Conservation (phyloP, 2,888 invertebrate species). For the Drosophila percnosoma region DNA sequence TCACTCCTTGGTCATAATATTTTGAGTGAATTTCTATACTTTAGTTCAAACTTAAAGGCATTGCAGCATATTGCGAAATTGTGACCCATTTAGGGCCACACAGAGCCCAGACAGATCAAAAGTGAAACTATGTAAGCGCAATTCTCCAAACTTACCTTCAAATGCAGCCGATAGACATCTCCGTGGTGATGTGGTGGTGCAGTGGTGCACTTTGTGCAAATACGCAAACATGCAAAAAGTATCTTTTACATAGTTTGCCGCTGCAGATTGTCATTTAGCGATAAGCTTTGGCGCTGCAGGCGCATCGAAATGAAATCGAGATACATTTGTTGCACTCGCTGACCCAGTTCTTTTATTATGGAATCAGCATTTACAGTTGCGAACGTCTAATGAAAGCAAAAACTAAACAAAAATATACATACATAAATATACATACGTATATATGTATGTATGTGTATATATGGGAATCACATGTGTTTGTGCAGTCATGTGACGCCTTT, state of each 20-base stretch:
- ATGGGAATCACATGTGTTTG: slow-evolving; percentile 17
- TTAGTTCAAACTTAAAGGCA: slow-evolving; percentile 54
- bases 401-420: slow-evolving; percentile 42
- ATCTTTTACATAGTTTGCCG: slow-evolving; percentile 36
- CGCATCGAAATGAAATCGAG: slow-evolving; percentile 74
- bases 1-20: neutral
- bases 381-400: slow-evolving; percentile 67
- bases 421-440: neutral
- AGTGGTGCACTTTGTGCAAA: neutral
- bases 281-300: slow-evolving; percentile 60
- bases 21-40: neutral
- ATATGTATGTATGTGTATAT: neutral
- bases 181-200: slow-evolving; percentile 21
- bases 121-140: slow-evolving; percentile 57
- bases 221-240: slow-evolving; percentile 55
- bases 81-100: slow-evolving; percentile 59
- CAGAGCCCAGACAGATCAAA: slow-evolving; percentile 56
- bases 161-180: slow-evolving; percentile 71
- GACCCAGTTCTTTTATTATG: slow-evolving; percentile 69
- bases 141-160: slow-evolving; percentile 66
- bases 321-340: slow-evolving; percentile 71
- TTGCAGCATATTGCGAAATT: slow-evolving; percentile 17
- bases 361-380: slow-evolving; percentile 23
- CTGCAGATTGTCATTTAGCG: slow-evolving; percentile 70
- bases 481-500: slow-evolving; percentile 61